phyloP scores from a whole-genome alignment of 2,113 vertebrate species.

The Peromyscus leucopus region DNA sequence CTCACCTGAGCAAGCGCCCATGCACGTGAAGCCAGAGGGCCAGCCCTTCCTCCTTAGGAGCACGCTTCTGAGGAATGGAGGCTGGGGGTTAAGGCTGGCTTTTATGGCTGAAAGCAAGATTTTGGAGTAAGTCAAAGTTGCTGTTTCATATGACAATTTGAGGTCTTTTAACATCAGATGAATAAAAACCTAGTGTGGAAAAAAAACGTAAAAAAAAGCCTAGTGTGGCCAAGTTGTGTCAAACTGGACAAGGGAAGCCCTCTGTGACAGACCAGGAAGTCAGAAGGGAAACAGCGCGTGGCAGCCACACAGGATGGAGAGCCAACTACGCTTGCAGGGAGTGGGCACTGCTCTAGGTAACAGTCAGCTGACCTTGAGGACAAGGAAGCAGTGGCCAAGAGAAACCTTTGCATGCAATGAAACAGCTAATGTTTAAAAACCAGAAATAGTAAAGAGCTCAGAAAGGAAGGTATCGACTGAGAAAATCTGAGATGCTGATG shows the following conservation, averaged over 20 bases:
- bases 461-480: accelerated
- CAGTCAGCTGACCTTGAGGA: not conserved
- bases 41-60: not conserved
- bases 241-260: not conserved
- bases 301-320: not conserved
- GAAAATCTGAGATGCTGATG: accelerated
- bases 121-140: not conserved
- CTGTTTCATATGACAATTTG: not conserved
- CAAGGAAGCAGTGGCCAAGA: not conserved
- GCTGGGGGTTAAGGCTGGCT: not conserved
- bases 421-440: not conserved
- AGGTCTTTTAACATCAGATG: not conserved
- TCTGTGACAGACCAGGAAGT: not conserved
- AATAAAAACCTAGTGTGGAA: not conserved
- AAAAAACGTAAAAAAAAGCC: not conserved
- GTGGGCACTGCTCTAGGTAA: too few species aligned
- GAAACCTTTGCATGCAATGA: not conserved
- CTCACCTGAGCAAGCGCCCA: too few species aligned
- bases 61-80: too few species aligned
- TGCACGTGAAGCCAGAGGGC: not conserved
- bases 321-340: not conserved
- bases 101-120: not conserved
- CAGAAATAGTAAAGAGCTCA: not conserved
- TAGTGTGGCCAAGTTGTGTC: not conserved
- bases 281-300: not conserved